These are phyloP conservation scores for Drosophila histrio DNA, from an alignment of 2,888 invertebrate species.

Conservation along the genomic window DNA sequence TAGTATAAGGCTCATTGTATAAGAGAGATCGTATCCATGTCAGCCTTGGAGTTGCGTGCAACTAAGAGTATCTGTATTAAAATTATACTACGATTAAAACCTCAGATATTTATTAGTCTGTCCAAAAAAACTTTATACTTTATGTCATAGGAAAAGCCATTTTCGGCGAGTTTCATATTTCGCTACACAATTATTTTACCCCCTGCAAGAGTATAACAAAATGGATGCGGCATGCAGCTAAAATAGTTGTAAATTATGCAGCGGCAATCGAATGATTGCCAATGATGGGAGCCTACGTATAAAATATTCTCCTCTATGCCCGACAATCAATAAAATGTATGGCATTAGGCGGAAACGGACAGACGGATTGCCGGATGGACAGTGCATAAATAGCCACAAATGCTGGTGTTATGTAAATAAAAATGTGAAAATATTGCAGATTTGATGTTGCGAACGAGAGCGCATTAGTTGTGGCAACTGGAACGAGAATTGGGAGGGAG, in stretches of 20 bases:
- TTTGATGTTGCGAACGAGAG: constrained; percentile 20
- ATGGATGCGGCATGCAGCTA: constrained; percentile 28
- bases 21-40: too few relatives aligned
- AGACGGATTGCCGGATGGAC: neutral
- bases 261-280: constrained; percentile 59
- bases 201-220: constrained; percentile 1
- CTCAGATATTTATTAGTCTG: too few relatives aligned
- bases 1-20: too few relatives aligned
- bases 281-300: constrained; percentile 54
- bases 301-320: constrained; percentile 32
- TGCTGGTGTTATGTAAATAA: constrained; percentile 9
- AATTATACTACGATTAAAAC: too few relatives aligned
- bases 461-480: constrained; percentile 73
- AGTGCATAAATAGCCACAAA: constrained; percentile 31
- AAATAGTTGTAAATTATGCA: constrained; percentile 78
- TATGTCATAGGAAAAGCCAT: neutral
- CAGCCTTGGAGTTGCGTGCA: too few relatives aligned
- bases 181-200: neutral
- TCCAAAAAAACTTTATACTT: neutral
- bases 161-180: neutral
- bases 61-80: too few relatives aligned
- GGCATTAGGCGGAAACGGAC: neutral
- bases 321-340: constrained; percentile 64
- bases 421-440: constrained; percentile 53
- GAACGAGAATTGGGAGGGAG: constrained; percentile 8